Evolutionary conservation across 2,888 invertebrate species (phyloP), one percentile per base, ranked within the genome.

Genomic region (Pyrochroa serraticornis): DNA sequence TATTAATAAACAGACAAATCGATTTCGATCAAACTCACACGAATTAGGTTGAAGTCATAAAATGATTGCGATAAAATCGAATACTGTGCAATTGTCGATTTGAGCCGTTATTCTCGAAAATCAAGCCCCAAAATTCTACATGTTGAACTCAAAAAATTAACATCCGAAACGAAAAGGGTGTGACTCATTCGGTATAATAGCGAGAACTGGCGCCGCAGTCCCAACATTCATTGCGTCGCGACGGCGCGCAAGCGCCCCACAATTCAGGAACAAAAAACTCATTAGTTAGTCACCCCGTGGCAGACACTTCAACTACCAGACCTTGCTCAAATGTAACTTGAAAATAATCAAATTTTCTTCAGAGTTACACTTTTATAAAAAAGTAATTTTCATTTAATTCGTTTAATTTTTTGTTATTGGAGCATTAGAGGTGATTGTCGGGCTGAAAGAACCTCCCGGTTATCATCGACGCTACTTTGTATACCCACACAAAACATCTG

Each of bases 151-250:
- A 12, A 9, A 42, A 42, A 31, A 42, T 6, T 22, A 10, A 9
- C 9, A n/a, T 8, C 1, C 30, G 32, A 42, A 8, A 7, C 33
- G 31, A 45, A 30, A 56, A 56, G 56, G 56, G 56, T 56, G 56
- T 56, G 56, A 37, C 56, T 14, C 56, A 43, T 50, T 34, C 41
- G 45, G 33, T 39, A 33, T 45, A 34, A 56, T 36, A 35, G 42
- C 44, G 47, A 47, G 30, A 45, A 57, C 57, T 51, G 45, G 41
- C 43, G 47, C 13, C 37, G 46, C 30, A 31, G 39, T 39, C 12
- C 10, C 14, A 46, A 35, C 39, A 39, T 22, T 49, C 53, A 54
- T 35, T 58, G 63, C 63, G 63, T 60, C 62, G 56, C 57, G 62
- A 63, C 63, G 63, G n/a, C 41, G 49, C 60, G 63, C 57, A 3